Evolutionary conservation across 2,888 invertebrate species (phyloP).

Genomic region (Idaea straminata): DNA sequence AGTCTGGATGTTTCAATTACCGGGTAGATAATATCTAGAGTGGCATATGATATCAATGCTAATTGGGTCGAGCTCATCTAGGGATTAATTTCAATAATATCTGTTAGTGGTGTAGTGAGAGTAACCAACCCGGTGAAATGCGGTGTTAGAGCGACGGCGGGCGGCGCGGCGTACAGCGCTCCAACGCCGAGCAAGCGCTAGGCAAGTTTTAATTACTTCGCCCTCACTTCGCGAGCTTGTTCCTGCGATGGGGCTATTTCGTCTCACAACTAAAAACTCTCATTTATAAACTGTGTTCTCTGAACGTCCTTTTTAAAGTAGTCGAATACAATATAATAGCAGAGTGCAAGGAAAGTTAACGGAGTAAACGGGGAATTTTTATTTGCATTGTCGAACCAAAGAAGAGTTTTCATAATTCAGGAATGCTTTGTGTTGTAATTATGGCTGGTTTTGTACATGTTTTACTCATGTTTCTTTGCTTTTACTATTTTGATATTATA

Average conservation of each 20-base stretch:
- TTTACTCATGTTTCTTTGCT: not conserved
- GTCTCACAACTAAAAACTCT: slow-evolving; percentile 64
- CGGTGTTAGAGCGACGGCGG: slow-evolving; percentile 19
- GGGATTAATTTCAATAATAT: slow-evolving; percentile 46
- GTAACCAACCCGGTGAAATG: slow-evolving; percentile 33
- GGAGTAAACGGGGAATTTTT: slow-evolving; percentile 26
- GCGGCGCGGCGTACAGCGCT: not conserved
- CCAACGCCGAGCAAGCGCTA: slow-evolving; percentile 19
- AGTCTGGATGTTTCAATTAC: slow-evolving; percentile 17
- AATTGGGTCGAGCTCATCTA: slow-evolving; percentile 33
- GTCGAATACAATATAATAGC: slow-evolving; percentile 42
- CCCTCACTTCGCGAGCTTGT: slow-evolving; percentile 56
- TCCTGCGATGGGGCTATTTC: slow-evolving; percentile 61
- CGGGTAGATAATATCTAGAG: slow-evolving; percentile 18
- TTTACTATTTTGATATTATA: not conserved
- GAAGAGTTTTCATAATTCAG: slow-evolving; percentile 29
- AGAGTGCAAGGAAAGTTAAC: slow-evolving; percentile 30
- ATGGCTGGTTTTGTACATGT: not conserved
- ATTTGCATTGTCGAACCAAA: slow-evolving; percentile 20
- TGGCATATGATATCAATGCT: slow-evolving; percentile 26
- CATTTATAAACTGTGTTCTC: slow-evolving; percentile 62
- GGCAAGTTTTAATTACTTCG: slow-evolving; percentile 75
- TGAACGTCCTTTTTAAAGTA: slow-evolving; percentile 46
- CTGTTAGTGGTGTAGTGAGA: slow-evolving; percentile 32
- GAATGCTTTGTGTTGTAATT: slow-evolving; percentile 23